Evolutionary conservation across 1,140 invertebrate species (phyloP).

Genomic region (Apis florea): DNA sequence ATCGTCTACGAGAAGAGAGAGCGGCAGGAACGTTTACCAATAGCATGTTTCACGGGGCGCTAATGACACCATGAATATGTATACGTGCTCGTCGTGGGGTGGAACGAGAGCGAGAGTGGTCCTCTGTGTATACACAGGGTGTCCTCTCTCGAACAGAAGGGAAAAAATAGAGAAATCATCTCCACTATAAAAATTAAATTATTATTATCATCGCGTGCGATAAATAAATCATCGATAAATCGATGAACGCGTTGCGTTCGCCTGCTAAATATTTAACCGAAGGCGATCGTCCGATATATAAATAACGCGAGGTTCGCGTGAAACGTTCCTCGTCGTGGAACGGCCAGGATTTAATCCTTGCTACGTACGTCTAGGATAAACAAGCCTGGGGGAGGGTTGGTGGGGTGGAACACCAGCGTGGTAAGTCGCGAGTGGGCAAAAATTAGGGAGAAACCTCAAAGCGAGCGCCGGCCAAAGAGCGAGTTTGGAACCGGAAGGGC

Average conservation of each 20-base stretch:
- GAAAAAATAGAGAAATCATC: not conserved
- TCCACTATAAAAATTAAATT: too few relatives aligned
- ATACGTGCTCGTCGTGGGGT: slow-evolving; percentile 56
- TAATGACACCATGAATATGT: slow-evolving; percentile 75
- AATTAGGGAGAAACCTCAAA: slow-evolving; percentile 2
- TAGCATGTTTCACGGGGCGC: slow-evolving; percentile 70
- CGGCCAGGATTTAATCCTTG: too few relatives aligned
- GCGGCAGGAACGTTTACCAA: slow-evolving; percentile 70
- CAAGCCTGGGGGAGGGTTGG: too few relatives aligned
- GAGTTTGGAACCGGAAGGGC: not conserved
- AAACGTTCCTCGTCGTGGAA: too few relatives aligned
- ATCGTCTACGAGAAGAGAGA: slow-evolving; percentile 53
- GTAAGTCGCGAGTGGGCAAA: not conserved
- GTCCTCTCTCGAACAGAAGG: slow-evolving; percentile 14
- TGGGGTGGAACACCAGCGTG: too few relatives aligned
- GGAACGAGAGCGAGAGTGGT: slow-evolving; percentile 47
- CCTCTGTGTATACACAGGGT: slow-evolving; percentile 47
- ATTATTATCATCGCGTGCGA: too few relatives aligned
- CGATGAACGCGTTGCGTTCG: too few relatives aligned
- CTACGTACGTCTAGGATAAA: too few relatives aligned
- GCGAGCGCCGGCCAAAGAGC: not conserved
- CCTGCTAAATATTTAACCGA: too few relatives aligned
- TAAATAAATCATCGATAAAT: too few relatives aligned
- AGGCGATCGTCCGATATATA: too few relatives aligned
- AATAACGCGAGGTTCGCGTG: too few relatives aligned